Evolutionary conservation across 2,888 invertebrate genomes (phyloP).

Genomic region (Pyrocoelia pectoralis): DNA sequence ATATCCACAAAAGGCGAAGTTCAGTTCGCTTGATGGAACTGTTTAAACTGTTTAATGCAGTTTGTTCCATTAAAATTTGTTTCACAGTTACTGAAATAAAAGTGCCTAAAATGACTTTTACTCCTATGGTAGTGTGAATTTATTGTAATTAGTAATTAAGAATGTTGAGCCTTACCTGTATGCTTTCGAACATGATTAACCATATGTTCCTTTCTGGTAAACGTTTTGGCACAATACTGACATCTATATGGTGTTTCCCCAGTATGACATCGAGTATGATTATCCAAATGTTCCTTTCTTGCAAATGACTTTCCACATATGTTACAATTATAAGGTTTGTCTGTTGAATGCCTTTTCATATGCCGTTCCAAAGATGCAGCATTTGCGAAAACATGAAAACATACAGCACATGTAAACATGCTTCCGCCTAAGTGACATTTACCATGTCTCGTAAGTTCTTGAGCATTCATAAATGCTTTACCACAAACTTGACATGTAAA

Average conservation of each 20-base stretch:
- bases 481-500: conserved; percentile 84
- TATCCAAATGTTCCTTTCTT: conserved; percentile 86
- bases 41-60: no score
- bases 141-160: no score
- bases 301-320: conserved; percentile 89
- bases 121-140: no score
- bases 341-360: conserved; percentile 82
- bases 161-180: conserved; percentile 66
- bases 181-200: conserved; percentile 80
- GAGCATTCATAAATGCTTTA: conserved; percentile 81
- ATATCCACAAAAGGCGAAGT: no score
- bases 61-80: no score
- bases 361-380: conserved; percentile 76
- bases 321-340: conserved; percentile 85
- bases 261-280: conserved; percentile 80
- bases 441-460: conserved; percentile 82
- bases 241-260: conserved; percentile 84
- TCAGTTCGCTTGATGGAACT: no score
- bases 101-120: no score
- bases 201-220: conserved; percentile 81
- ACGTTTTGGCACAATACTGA: conserved; percentile 78
- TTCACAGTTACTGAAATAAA: no score
- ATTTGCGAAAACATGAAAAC: conserved; percentile 78
- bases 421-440: conserved; percentile 84
- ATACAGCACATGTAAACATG: conserved; percentile 76